Conservation (phyloP, 2,113 vertebrate genomes). For the Petrocephalus microphthalmus region DNA sequence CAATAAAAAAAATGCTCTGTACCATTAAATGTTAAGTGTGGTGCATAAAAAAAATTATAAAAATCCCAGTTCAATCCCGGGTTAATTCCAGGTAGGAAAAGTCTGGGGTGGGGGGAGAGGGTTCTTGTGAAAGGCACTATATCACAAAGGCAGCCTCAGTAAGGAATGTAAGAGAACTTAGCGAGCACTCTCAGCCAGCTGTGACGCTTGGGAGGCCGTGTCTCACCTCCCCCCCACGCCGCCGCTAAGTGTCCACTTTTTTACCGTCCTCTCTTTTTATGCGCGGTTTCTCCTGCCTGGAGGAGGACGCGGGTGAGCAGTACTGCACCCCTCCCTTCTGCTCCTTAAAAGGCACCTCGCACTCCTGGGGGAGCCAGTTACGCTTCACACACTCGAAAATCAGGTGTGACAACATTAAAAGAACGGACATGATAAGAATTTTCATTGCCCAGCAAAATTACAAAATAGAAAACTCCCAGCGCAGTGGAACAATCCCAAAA, state of each 20-base stretch:
- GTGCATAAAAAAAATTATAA: background rate
- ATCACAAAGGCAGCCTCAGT: background rate
- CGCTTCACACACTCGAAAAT: background rate
- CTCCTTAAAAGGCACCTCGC: background rate
- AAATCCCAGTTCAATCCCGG: background rate
- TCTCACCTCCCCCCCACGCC: background rate
- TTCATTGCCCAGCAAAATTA: background rate
- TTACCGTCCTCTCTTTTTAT: background rate
- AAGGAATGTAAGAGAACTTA: background rate
- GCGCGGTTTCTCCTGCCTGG: background rate
- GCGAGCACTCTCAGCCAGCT: background rate
- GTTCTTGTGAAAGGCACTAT: background rate
- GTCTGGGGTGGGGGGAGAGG: background rate
- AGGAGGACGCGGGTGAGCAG: background rate
- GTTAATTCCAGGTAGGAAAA: background rate
- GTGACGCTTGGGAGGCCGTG: background rate
- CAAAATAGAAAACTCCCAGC: background rate
- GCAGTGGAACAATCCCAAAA: background rate
- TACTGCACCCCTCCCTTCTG: background rate
- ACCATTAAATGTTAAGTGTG: background rate
- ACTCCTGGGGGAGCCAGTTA: background rate
- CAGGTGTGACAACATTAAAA: background rate
- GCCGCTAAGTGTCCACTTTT: background rate
- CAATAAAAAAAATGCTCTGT: background rate
- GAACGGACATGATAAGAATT: background rate